A percentile compares a stretch with the other conserved stretches of the same genome.
These are phyloP conservation scores for Hypocryptadius cinnamomeus DNA, from an alignment of 2,113 vertebrate genomes.

Conservation along the genomic window DNA sequence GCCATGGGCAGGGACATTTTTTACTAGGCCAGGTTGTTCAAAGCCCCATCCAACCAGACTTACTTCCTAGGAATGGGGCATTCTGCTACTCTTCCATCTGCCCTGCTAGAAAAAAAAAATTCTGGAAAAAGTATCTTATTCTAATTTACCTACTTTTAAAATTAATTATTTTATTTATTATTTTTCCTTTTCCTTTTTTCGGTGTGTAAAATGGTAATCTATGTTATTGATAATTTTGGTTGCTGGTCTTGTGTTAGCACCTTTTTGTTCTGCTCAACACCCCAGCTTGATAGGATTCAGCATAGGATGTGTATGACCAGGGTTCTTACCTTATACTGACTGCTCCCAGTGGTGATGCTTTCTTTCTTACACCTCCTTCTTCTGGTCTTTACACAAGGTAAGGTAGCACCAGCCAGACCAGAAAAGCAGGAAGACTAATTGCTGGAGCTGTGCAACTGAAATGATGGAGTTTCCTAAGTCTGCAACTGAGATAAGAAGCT, in stretches of 20 bases:
- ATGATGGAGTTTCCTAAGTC: not conserved
- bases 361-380: not conserved
- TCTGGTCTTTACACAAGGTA: not conserved
- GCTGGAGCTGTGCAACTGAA: not conserved
- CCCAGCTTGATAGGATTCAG: not conserved
- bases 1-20: not conserved
- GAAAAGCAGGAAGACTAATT: not conserved
- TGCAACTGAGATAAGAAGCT: not conserved
- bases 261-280: not conserved
- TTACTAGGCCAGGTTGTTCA: not conserved
- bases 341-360: not conserved
- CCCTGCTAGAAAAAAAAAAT: not conserved
- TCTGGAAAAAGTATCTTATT: not conserved
- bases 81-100: not conserved
- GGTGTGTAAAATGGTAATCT: not conserved
- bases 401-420: not conserved
- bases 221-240: not conserved
- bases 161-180: not conserved
- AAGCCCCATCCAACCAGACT: not conserved
- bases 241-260: not conserved
- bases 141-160: not conserved
- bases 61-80: not conserved
- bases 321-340: not conserved
- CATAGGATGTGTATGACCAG: fast-evolving
- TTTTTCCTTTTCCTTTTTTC: too few species aligned